phyloP scores from a whole-genome alignment of 2,888 invertebrate genomes.

The Drosophila fulvimacula region DNA sequence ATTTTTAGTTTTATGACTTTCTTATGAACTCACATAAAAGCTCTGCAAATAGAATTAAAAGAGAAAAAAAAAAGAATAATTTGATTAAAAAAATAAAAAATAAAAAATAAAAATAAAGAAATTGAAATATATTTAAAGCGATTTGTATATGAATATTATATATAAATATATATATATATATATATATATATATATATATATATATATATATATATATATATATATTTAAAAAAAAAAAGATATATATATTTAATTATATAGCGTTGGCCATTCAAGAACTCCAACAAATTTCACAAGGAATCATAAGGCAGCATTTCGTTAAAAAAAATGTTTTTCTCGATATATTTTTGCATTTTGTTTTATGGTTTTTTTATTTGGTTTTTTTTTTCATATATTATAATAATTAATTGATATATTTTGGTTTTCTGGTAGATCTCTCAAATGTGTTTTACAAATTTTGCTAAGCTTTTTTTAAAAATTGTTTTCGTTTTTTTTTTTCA shows the following conservation, averaged over 20 bases:
- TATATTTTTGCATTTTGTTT: conserved; percentile 27
- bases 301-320: conserved; percentile 82
- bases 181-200: conserved; percentile 28
- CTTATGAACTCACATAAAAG: conserved; percentile 52
- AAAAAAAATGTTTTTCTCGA: conserved; percentile 4
- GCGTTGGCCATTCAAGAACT: conserved; percentile 46
- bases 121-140: conserved; percentile 60
- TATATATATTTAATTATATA: conserved; percentile 34
- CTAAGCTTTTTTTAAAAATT: conserved; percentile 50
- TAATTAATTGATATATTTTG: conserved; percentile 9
- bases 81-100: neutral
- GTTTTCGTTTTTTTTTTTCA: conserved; percentile 42
- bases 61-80: conserved; percentile 40
- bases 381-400: conserved; percentile 12
- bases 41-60: conserved; percentile 64
- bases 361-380: conserved; percentile 35
- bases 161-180: conserved; percentile 25
- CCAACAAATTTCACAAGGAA: conserved; percentile 82
- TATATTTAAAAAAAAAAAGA: conserved; percentile 29
- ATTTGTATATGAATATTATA: conserved; percentile 41
- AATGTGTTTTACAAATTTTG: conserved; percentile 65
- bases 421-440: conserved; percentile 54
- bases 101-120: conserved; percentile 31
- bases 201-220: conserved; percentile 23
- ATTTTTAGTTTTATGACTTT: conserved; percentile 11